Evolutionary conservation across 2,888 invertebrate species (phyloP).

Genomic region (Leptothorax acervorum): DNA sequence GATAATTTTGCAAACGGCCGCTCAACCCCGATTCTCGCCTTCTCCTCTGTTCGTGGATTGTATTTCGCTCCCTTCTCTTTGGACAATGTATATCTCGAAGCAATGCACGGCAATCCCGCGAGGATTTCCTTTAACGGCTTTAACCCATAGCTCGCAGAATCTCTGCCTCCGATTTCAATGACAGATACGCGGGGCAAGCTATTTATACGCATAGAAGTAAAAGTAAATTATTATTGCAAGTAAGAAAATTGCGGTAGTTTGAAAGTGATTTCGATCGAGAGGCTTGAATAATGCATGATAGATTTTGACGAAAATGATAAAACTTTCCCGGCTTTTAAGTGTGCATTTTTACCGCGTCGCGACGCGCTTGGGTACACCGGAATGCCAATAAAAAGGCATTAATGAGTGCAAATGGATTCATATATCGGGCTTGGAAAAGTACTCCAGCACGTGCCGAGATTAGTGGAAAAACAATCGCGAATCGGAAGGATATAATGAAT

Average conservation of each 20-base stretch:
- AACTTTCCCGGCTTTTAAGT: background rate
- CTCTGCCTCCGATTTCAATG: slow-evolving; percentile 6
- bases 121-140: slow-evolving; percentile 3
- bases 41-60: slow-evolving; percentile 24
- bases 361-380: background rate
- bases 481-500: slow-evolving; percentile 28
- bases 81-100: slow-evolving; percentile 19
- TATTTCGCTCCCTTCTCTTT: slow-evolving; percentile 17
- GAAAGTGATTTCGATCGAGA: background rate
- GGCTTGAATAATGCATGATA: slow-evolving; percentile 5
- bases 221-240: background rate
- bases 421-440: background rate
- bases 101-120: background rate
- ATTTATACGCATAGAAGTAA: background rate
- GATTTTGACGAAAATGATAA: background rate
- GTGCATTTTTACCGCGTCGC: slow-evolving; percentile 1
- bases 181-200: background rate
- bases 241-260: background rate
- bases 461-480: slow-evolving; percentile 36
- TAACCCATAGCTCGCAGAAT: background rate
- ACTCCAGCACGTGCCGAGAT: background rate
- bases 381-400: slow-evolving; percentile 21
- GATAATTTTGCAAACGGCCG: slow-evolving; percentile 77
- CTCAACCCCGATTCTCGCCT: slow-evolving; percentile 63
- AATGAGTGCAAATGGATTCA: slow-evolving; percentile 38